A percentile compares a stretch with the other conserved stretches of the same genome.
Evolutionary conservation across 2,888 invertebrate genomes (phyloP).

Genomic region (Cosmorhoe ocellata): DNA sequence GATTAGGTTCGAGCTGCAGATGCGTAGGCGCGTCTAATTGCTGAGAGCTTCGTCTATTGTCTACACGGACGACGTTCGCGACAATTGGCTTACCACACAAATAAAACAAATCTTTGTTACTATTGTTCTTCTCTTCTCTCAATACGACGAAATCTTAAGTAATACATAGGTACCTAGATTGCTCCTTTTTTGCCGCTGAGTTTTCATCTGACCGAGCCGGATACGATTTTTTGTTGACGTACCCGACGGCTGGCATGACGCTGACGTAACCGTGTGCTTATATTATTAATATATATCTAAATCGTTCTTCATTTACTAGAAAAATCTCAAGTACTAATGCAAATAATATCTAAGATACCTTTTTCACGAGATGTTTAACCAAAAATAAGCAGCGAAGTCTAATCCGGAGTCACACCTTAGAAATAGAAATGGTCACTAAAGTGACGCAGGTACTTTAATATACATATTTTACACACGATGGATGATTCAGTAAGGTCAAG

Average conservation of each 20-base stretch:
- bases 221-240: conserved; percentile 62
- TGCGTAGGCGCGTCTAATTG: conserved; percentile 52
- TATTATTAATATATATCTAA: conserved; percentile 54
- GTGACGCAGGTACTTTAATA: conserved; percentile 23
- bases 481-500: conserved; percentile 40
- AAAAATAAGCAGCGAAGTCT: conserved; percentile 3
- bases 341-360: conserved; percentile 2
- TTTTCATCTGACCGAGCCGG: conserved; percentile 64
- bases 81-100: conserved; percentile 43
- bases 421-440: conserved; percentile 18
- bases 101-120: conserved; percentile 48
- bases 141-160: conserved; percentile 31
- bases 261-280: conserved; percentile 66
- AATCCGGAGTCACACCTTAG: conserved; percentile 17
- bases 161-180: conserved; percentile 24
- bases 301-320: conserved; percentile 43
- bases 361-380: neutral
- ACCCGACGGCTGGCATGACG: conserved; percentile 56
- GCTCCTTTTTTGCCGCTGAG: conserved; percentile 50
- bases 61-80: conserved; percentile 45
- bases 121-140: conserved; percentile 61
- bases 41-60: conserved; percentile 62
- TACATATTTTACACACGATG: conserved; percentile 19
- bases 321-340: conserved; percentile 28
- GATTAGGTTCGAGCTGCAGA: conserved; percentile 47